Percentiles rank a stretch among this genome's conserved stretches.
These are phyloP conservation scores for Ophion obscuratus DNA, from an alignment of 2,888 invertebrate genomes.

Conservation along the genomic window DNA sequence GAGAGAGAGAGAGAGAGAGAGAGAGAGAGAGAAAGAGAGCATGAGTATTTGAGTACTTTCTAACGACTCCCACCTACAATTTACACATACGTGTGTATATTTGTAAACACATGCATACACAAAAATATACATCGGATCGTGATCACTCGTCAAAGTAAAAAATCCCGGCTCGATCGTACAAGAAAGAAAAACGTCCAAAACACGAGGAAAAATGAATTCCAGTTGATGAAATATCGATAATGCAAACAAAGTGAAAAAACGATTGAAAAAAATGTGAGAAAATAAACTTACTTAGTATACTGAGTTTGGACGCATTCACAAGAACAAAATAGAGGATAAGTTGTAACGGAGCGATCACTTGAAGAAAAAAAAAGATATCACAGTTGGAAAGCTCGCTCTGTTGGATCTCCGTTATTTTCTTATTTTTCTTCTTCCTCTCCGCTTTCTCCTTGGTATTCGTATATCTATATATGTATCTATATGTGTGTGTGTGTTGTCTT, in stretches of 20 bases:
- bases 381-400: slow-evolving; percentile 56
- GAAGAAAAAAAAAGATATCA: slow-evolving; percentile 56
- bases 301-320: slow-evolving; percentile 70
- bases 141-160: no score
- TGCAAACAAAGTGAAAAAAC: neutral
- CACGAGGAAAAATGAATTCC: neutral
- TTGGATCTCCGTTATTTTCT: slow-evolving; percentile 26
- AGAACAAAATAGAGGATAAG: slow-evolving; percentile 60
- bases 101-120: no score
- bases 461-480: slow-evolving; percentile 6
- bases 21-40: neutral
- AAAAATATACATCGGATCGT: no score
- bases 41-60: slow-evolving; percentile 46
- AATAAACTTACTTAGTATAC: slow-evolving; percentile 75
- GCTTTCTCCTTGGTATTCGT: slow-evolving; percentile 6
- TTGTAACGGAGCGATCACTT: slow-evolving; percentile 71
- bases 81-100: neutral
- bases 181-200: neutral
- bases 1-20: no score
- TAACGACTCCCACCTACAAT: slow-evolving; percentile 48
- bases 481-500: neutral
- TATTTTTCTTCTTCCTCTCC: slow-evolving; percentile 3
- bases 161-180: neutral
- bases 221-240: neutral
- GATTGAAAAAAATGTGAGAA: slow-evolving; percentile 22